A percentile compares a stretch with the other conserved stretches of the same genome.
These are phyloP conservation scores for Triplophysa yarkandensis DNA, from an alignment of 2,797 vertebrate genomes.

Conservation along the genomic window DNA sequence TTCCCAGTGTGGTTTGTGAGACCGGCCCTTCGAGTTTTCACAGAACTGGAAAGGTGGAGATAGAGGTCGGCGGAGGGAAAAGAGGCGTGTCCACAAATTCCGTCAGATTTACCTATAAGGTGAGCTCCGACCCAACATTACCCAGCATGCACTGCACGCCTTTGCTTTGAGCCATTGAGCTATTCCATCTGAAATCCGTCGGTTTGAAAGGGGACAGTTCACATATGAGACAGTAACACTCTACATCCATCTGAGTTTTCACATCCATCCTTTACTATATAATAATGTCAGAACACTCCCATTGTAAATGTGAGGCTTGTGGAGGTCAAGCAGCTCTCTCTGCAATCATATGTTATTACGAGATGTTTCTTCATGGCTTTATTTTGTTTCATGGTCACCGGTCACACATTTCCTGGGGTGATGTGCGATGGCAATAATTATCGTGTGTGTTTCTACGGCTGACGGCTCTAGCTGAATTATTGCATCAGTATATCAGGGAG, in stretches of 20 bases:
- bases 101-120: slow-evolving; percentile 83
- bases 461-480: slow-evolving; percentile 43
- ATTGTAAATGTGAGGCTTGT: neutral
- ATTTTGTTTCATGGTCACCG: neutral
- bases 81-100: slow-evolving; percentile 74
- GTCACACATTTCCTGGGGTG: slow-evolving; percentile 17
- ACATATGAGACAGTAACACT: neutral
- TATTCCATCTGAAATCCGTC: neutral
- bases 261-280: neutral
- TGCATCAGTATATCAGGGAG: slow-evolving; percentile 48
- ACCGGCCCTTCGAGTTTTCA: slow-evolving; percentile 64
- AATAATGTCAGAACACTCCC: neutral
- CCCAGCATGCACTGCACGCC: slow-evolving; percentile 47
- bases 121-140: slow-evolving; percentile 62
- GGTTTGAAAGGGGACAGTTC: neutral
- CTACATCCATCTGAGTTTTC: neutral
- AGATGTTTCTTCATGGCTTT: neutral
- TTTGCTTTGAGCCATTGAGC: neutral
- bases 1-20: slow-evolving; percentile 86
- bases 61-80: slow-evolving; percentile 82
- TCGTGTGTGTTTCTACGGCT: slow-evolving; percentile 16
- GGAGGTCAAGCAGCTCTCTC: neutral
- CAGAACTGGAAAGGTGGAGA: slow-evolving; percentile 67
- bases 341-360: neutral
- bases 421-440: slow-evolving; percentile 26